These are phyloP conservation scores for Anastrepha obliqua DNA, from an alignment of 1,140 invertebrate genomes.

Conservation along the genomic window DNA sequence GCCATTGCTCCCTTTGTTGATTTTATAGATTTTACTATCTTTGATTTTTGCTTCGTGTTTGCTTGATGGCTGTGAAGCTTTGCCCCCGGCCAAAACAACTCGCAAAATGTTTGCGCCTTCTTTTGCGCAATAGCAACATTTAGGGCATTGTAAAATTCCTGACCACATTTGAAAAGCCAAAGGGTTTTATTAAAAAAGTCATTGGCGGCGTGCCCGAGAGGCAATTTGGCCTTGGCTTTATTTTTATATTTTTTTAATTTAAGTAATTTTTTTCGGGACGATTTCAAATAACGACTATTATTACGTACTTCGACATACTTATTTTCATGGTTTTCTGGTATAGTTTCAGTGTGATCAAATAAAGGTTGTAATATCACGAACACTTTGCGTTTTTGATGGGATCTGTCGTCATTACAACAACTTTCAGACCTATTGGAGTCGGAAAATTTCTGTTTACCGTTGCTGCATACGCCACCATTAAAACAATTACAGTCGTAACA, in stretches of 20 bases:
- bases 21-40: neutral
- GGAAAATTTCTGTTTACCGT: neutral
- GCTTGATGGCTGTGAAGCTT: neutral
- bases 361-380: neutral
- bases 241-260: neutral
- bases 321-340: neutral
- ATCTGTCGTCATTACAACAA: neutral
- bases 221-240: neutral
- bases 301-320: neutral
- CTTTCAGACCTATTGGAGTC: no score
- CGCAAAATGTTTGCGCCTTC: no score
- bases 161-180: no score
- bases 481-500: neutral
- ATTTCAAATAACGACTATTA: neutral
- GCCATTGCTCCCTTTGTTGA: neutral
- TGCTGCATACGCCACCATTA: neutral
- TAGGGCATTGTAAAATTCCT: no score
- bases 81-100: neutral
- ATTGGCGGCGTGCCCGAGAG: no score
- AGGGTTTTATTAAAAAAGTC: no score
- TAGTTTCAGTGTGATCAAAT: neutral
- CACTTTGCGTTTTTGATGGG: neutral
- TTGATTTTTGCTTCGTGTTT: neutral
- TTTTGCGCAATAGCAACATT: no score
- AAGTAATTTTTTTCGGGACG: neutral